A percentile compares a stretch with the other conserved stretches of the same genome.
Conservation (phyloP, 2,888 invertebrate species). For the Oeneis ivallda region DNA sequence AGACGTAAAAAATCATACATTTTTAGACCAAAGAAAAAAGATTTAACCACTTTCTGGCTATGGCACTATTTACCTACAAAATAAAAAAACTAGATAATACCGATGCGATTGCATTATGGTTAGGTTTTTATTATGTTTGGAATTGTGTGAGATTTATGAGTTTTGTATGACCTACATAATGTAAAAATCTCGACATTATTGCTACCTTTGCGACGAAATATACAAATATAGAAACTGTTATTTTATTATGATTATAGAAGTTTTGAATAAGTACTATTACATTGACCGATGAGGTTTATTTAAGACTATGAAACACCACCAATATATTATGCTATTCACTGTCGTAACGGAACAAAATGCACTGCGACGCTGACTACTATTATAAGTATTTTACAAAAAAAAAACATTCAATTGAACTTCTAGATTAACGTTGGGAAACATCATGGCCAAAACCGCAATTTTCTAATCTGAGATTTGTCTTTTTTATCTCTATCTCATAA, state of each 20-base stretch:
- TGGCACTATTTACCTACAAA: not conserved
- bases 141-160: not conserved
- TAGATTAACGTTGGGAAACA: slow-evolving; percentile 1
- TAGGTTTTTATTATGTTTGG: not conserved
- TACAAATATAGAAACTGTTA: slow-evolving; percentile 69
- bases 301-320: slow-evolving; percentile 60
- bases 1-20: not conserved
- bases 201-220: slow-evolving; percentile 77
- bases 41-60: not conserved
- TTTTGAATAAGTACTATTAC: slow-evolving; percentile 76
- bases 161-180: slow-evolving; percentile 7
- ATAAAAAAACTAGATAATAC: not conserved
- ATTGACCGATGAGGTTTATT: slow-evolving; percentile 72
- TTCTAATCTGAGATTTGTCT: not conserved
- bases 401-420: not conserved
- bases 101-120: not conserved
- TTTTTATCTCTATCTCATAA: no score
- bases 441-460: not conserved
- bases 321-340: slow-evolving; percentile 64
- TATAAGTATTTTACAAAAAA: not conserved
- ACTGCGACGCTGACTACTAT: slow-evolving; percentile 37
- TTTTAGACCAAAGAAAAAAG: not conserved
- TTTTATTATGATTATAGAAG: slow-evolving; percentile 73
- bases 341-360: slow-evolving; percentile 49
- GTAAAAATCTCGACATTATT: slow-evolving; percentile 51